These are phyloP conservation scores for Drosophila arawakana DNA, from an alignment of 1,140 invertebrate species.

Conservation along the genomic window DNA sequence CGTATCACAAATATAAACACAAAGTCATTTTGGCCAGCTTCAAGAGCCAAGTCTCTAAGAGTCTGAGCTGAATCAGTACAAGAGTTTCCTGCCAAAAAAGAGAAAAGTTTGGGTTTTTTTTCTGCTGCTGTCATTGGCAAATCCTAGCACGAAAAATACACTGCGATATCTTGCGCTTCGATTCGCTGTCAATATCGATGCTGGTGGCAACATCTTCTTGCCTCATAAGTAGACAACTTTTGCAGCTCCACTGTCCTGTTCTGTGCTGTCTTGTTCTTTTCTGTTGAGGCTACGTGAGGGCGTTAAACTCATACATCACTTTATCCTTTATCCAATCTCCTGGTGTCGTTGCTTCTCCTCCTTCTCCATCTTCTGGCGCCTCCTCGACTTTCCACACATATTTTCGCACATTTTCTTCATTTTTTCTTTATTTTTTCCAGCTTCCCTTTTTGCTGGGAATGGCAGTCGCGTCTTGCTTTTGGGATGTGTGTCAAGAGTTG, in stretches of 20 bases:
- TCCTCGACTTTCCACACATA: neutral
- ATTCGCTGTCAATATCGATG: slow-evolving; percentile 17
- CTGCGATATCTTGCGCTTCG: slow-evolving; percentile 1
- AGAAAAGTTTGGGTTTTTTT: neutral
- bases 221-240: slow-evolving; percentile 75
- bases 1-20: slow-evolving; percentile 74
- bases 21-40: slow-evolving; percentile 70
- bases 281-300: slow-evolving; percentile 69
- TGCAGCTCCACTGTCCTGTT: slow-evolving; percentile 38
- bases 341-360: slow-evolving; percentile 7
- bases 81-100: slow-evolving; percentile 61
- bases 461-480: slow-evolving; percentile 44
- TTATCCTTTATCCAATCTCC: slow-evolving; percentile 58
- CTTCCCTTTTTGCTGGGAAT: neutral
- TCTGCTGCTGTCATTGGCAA: slow-evolving; percentile 70
- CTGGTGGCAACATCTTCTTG: slow-evolving; percentile 66
- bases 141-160: slow-evolving; percentile 52
- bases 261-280: neutral
- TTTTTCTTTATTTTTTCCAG: neutral
- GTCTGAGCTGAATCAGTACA: slow-evolving; percentile 33
- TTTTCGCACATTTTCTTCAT: neutral
- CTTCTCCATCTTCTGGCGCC: neutral
- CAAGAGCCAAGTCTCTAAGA: slow-evolving; percentile 11
- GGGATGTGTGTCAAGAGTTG: slow-evolving; percentile 81
- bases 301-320: slow-evolving; percentile 84